Conservation (phyloP, 2,797 vertebrate genomes). For the Taenioides sp. region DNA sequence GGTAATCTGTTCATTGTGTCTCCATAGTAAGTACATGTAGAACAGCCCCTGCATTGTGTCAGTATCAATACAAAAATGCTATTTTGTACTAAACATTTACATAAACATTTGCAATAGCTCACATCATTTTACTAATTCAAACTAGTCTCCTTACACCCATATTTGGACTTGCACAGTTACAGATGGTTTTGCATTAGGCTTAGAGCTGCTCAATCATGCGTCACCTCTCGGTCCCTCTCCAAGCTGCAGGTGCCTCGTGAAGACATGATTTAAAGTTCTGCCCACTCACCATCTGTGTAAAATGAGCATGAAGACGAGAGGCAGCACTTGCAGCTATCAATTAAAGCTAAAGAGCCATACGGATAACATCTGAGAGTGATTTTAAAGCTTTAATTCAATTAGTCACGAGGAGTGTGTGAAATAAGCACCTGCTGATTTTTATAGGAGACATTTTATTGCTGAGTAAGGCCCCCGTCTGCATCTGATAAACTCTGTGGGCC, state of each 20-base stretch:
- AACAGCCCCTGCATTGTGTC: no score
- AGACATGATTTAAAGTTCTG: slow-evolving; percentile 8
- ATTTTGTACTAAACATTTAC: no score
- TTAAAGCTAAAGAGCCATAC: not conserved
- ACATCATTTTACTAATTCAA: not conserved
- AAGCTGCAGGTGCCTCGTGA: not conserved
- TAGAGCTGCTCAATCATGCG: not conserved
- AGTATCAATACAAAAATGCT: no score
- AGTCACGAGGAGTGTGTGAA: slow-evolving; percentile 29
- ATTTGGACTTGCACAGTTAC: not conserved
- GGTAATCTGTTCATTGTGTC: no score
- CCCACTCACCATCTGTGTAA: slow-evolving; percentile 6
- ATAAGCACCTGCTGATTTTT: slow-evolving; percentile 18
- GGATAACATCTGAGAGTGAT: slow-evolving; percentile 30
- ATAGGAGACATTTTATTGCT: slow-evolving; percentile 43
- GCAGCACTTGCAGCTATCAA: slow-evolving; percentile 2
- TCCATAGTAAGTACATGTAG: no score
- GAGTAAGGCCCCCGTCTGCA: slow-evolving; percentile 40
- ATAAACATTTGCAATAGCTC: not conserved
- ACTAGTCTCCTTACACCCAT: not conserved
- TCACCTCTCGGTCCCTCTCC: not conserved
- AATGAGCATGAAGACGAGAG: not conserved
- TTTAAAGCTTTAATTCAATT: slow-evolving; percentile 34
- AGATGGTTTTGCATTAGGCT: not conserved
- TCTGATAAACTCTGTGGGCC: slow-evolving; percentile 37